A percentile compares a stretch with the other conserved stretches of the same genome.
phyloP scores from a whole-genome alignment of 2,888 invertebrate species.

The Embidobia sp. region DNA sequence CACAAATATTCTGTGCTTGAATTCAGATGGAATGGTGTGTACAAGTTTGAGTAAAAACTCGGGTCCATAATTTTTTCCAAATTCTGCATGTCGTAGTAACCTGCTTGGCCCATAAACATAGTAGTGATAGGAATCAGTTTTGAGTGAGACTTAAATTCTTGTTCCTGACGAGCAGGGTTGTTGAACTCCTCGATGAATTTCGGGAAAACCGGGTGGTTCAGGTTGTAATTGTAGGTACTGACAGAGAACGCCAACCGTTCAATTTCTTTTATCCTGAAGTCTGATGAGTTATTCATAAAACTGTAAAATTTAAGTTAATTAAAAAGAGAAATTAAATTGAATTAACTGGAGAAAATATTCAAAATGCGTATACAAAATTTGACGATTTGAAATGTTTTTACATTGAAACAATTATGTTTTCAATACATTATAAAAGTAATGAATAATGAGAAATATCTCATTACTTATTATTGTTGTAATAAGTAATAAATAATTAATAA shows the following conservation, averaged over 20 bases:
- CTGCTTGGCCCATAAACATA: slow-evolving; percentile 62
- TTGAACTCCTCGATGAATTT: slow-evolving; percentile 82
- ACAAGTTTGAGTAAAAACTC: slow-evolving; percentile 83
- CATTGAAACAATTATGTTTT: no score
- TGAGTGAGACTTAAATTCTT: slow-evolving; percentile 47
- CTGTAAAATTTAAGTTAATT: slow-evolving; percentile 66
- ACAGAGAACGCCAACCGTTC: slow-evolving; percentile 86
- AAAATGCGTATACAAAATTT: no score
- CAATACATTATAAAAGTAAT: no score
- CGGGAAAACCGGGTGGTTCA: slow-evolving; percentile 81
- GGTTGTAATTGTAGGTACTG: slow-evolving; percentile 84
- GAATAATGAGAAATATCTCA: no score
- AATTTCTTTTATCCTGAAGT: slow-evolving; percentile 87
- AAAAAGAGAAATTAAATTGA: not conserved
- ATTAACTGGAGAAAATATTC: no score
- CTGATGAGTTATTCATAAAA: slow-evolving; percentile 82
- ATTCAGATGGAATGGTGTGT: slow-evolving; percentile 82
- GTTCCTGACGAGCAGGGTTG: slow-evolving; percentile 81
- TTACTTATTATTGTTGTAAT: no score
- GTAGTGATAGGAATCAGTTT: slow-evolving; percentile 48
- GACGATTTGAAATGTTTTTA: no score
- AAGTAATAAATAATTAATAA: no score
- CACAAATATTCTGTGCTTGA: slow-evolving; percentile 85
- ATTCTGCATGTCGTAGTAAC: slow-evolving; percentile 78
- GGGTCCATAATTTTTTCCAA: slow-evolving; percentile 84